Conservation (phyloP, 2,888 invertebrate genomes). For the Prenolepis imparis region DNA sequence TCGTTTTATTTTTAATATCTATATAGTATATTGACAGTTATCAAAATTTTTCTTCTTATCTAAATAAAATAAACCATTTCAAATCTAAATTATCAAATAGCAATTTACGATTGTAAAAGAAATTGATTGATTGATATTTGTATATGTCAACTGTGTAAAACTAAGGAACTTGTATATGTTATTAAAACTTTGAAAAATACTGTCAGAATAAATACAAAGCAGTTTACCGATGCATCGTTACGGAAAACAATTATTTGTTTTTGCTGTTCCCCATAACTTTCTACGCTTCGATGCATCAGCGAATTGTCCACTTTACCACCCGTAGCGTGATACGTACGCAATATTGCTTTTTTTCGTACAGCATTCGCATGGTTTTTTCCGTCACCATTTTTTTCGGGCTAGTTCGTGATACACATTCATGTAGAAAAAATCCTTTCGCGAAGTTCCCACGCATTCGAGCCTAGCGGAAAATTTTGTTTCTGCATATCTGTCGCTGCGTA, state of each 20-base stretch:
- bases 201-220: slow-evolving; percentile 56
- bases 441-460: slow-evolving; percentile 50
- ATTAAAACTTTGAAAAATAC: slow-evolving; percentile 48
- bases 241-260: slow-evolving; percentile 75
- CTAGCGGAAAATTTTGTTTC: slow-evolving; percentile 21
- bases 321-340: slow-evolving; percentile 40
- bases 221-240: slow-evolving; percentile 66
- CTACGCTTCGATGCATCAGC: slow-evolving; percentile 60
- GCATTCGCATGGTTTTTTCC: slow-evolving; percentile 35
- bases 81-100: background rate
- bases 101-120: background rate
- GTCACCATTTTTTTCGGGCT: slow-evolving; percentile 48
- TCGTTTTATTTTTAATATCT: background rate
- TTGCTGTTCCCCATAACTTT: slow-evolving; percentile 63
- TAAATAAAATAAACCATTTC: background rate
- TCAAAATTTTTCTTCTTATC: background rate
- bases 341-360: slow-evolving; percentile 52
- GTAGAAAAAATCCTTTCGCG: slow-evolving; percentile 45
- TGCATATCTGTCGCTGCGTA: background rate
- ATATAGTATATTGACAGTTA: background rate
- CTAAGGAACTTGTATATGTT: background rate
- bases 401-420: slow-evolving; percentile 46
- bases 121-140: background rate
- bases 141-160: background rate
- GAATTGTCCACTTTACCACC: slow-evolving; percentile 61